Conservation (phyloP, 2,888 invertebrate species). For the Coecobrya sp. region DNA sequence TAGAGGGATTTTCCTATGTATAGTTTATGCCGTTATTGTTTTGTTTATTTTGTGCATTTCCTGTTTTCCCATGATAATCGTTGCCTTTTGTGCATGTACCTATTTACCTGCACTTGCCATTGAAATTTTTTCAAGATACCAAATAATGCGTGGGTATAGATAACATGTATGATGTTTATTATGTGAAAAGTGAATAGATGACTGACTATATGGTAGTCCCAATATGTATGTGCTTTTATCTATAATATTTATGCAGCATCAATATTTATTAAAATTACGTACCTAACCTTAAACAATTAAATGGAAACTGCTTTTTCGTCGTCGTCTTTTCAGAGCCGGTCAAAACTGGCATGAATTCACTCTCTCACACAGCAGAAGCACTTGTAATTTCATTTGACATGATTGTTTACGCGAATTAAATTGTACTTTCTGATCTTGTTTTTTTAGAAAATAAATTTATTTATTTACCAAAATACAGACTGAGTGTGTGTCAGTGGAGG, state of each 20-base stretch:
- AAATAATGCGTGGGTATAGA: neutral
- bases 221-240: no score
- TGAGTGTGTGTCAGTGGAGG: no score
- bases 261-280: no score
- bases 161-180: no score
- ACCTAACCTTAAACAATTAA: neutral
- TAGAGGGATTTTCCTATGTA: no score
- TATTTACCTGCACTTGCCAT: neutral
- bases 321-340: neutral
- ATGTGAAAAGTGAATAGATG: no score
- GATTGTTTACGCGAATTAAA: neutral
- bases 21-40: neutral
- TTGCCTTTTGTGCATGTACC: neutral
- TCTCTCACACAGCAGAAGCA: neutral
- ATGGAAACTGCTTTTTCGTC: neutral
- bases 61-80: neutral
- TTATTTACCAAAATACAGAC: neutral
- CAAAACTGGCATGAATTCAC: neutral
- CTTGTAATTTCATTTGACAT: conserved; percentile 7
- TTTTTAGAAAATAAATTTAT: neutral
- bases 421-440: conserved; percentile 4
- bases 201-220: no score
- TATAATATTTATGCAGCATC: no score
- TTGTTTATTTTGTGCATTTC: conserved; percentile 1
- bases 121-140: neutral